Conservation (phyloP, 2,888 invertebrate genomes). For the Notodonta ziczac region DNA sequence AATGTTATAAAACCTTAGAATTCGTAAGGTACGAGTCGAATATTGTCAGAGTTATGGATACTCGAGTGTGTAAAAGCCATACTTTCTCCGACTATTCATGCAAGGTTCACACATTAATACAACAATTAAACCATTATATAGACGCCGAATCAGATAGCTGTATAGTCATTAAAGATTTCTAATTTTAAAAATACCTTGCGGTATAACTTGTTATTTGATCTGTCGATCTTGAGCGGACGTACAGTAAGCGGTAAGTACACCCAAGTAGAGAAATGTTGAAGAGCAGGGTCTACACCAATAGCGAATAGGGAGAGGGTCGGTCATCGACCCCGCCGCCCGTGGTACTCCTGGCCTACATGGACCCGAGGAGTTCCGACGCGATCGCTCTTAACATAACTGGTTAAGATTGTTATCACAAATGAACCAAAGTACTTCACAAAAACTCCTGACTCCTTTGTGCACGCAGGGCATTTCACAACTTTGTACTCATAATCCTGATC, state of each 20-base stretch:
- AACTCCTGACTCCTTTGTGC: conserved; percentile 22
- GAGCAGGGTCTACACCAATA: conserved; percentile 51
- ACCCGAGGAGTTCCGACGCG: conserved; percentile 35
- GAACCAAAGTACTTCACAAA: conserved; percentile 19
- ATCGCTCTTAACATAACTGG: conserved; percentile 46
- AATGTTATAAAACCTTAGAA: no score
- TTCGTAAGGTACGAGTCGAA: no score
- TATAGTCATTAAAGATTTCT: conserved; percentile 44
- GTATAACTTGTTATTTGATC: conserved; percentile 51
- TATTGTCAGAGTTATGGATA: not conserved
- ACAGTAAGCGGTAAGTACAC: conserved; percentile 51
- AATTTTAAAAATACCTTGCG: conserved; percentile 42
- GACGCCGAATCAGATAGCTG: conserved; percentile 31
- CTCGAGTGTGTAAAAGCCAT: conserved; percentile 28
- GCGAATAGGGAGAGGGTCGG: conserved; percentile 52
- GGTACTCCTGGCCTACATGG: conserved; percentile 80
- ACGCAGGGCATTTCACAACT: conserved; percentile 36
- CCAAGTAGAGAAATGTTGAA: conserved; percentile 70
- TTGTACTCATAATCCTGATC: conserved; percentile 48
- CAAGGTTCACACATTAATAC: conserved; percentile 51
- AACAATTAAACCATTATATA: conserved; percentile 45
- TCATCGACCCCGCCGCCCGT: conserved; percentile 71
- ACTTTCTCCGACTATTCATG: conserved; percentile 56
- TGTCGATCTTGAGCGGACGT: conserved; percentile 52
- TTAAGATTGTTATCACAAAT: conserved; percentile 38